Evolutionary conservation across 1,140 invertebrate species (phyloP).

Genomic region (Steinernema khuongi): DNA sequence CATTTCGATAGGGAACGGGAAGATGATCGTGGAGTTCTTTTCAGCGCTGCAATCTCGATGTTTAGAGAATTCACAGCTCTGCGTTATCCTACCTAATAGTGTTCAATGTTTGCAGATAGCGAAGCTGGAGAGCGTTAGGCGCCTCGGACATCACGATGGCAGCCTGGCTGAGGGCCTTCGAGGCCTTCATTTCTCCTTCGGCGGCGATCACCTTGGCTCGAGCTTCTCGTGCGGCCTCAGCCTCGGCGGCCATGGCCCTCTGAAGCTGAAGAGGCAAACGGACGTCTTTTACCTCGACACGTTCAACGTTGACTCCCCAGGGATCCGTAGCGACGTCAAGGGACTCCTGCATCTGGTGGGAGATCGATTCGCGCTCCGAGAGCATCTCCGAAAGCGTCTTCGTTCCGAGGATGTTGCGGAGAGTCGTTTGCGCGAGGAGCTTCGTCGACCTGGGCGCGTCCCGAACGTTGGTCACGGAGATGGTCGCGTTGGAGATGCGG

Average conservation of each 20-base stretch:
- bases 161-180: slow-evolving; percentile 28
- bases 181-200: slow-evolving; percentile 73
- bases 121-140: background rate
- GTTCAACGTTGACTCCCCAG: slow-evolving; percentile 88
- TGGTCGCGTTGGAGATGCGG: slow-evolving; percentile 76
- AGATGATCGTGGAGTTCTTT: too few species aligned
- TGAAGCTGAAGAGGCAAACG: slow-evolving; percentile 60
- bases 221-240: slow-evolving; percentile 55
- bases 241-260: slow-evolving; percentile 58
- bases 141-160: slow-evolving; percentile 1
- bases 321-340: slow-evolving; percentile 83
- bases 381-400: slow-evolving; percentile 80
- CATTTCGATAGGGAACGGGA: too few species aligned
- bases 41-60: too few species aligned
- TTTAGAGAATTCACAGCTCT: too few species aligned
- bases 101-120: slow-evolving; percentile 16
- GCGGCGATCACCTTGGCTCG: slow-evolving; percentile 62
- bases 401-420: slow-evolving; percentile 85
- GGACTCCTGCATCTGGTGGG: slow-evolving; percentile 73
- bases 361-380: slow-evolving; percentile 81
- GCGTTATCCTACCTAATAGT: slow-evolving; percentile 5
- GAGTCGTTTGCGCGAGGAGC: slow-evolving; percentile 44
- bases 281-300: slow-evolving; percentile 76
- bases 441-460: slow-evolving; percentile 71
- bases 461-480: slow-evolving; percentile 88